These are phyloP conservation scores for Pachyramphus minor DNA, from an alignment of 2,113 vertebrate genomes.

Conservation along the genomic window DNA sequence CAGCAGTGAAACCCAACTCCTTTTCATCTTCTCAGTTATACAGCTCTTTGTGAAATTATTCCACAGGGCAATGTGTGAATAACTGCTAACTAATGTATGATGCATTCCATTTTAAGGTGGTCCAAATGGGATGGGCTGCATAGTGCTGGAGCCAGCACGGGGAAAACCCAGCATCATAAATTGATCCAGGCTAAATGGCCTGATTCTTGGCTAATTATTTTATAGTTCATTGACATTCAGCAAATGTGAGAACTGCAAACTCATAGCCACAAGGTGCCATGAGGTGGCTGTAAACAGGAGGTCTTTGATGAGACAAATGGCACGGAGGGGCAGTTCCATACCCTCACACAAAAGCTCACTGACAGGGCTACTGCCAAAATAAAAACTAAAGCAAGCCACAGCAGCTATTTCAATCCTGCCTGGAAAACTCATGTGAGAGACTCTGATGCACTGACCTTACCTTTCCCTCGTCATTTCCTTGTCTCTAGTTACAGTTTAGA, in stretches of 20 bases:
- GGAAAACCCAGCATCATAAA: conserved; percentile 30
- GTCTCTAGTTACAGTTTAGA: not conserved
- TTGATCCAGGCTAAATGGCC: conserved; percentile 11
- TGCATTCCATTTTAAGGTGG: conserved; percentile 18
- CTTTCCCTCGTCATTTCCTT: not conserved
- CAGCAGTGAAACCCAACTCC: conserved; percentile 42
- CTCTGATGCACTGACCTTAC: not conserved
- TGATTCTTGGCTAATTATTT: conserved; percentile 61
- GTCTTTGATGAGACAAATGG: conserved; percentile 71
- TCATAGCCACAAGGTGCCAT: conserved; percentile 33
- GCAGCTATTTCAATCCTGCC: not conserved
- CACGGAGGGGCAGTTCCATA: conserved; percentile 12
- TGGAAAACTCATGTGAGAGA: not conserved
- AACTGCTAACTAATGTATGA: conserved; percentile 8
- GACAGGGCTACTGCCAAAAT: not conserved
- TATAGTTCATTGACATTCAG: conserved; percentile 60
- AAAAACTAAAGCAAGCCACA: conserved; percentile 5
- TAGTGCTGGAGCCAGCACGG: not conserved
- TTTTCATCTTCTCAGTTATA: conserved; percentile 67
- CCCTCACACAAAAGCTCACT: conserved; percentile 29
- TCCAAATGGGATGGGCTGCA: conserved; percentile 25
- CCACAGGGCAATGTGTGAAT: conserved; percentile 34
- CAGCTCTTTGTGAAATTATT: conserved; percentile 46
- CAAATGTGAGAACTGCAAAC: conserved; percentile 58
- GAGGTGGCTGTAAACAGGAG: conserved; percentile 51